phyloP scores from a whole-genome alignment of 2,888 invertebrate species.

The Homarus gammarus region DNA sequence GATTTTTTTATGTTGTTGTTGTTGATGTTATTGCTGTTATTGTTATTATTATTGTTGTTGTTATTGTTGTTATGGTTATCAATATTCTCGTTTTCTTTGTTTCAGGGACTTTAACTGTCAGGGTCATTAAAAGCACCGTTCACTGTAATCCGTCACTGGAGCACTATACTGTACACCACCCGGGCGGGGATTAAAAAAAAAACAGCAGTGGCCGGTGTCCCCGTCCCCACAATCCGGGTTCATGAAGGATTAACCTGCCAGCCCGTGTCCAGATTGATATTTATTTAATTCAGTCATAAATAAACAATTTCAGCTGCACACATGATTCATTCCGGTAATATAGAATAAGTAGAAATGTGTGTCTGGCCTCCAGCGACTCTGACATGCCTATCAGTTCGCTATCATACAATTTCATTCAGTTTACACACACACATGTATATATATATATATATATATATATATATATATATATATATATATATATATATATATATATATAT shows the following conservation, averaged over 20 bases:
- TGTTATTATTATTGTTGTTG: no score
- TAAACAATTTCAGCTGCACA: not conserved
- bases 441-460: not conserved
- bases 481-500: constrained; percentile 2
- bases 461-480: constrained; percentile 8
- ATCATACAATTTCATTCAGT: no score
- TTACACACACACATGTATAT: not conserved
- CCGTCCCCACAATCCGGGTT: not conserved
- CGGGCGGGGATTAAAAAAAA: not conserved
- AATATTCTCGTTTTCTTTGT: no score
- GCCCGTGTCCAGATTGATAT: not conserved
- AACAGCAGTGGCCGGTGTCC: not conserved
- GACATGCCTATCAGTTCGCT: no score
- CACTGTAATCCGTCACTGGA: no score
- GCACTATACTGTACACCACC: no score
- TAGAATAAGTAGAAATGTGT: not conserved
- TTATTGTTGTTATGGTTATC: no score
- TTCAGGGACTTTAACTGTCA: no score
- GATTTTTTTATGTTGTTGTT: no score
- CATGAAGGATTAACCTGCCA: not conserved
- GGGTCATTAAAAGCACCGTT: no score
- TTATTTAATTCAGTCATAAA: not conserved
- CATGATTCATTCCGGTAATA: not conserved
- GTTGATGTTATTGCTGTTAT: no score
- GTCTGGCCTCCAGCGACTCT: no score